phyloP scores from a whole-genome alignment of 2,888 invertebrate genomes.

The Erebia epiphron region DNA sequence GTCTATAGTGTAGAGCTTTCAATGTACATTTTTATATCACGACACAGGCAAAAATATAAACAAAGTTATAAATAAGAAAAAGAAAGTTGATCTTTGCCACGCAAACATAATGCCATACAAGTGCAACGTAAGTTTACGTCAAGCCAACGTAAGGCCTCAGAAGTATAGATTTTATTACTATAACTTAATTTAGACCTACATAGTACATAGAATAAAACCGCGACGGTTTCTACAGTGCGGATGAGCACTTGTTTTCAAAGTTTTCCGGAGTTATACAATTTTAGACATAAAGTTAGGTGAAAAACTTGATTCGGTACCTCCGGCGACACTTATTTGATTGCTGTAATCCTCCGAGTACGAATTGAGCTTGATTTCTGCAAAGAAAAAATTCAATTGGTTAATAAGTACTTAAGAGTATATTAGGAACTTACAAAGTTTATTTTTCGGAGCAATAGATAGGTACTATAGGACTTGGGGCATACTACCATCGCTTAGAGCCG shows the following conservation, averaged over 20 bases:
- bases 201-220: neutral
- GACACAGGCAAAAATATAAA: too few species aligned
- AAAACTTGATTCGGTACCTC: conserved; percentile 62
- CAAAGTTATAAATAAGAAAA: too few species aligned
- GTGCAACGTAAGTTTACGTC: too few species aligned
- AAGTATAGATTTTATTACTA: too few species aligned
- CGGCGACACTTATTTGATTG: conserved; percentile 83
- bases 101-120: too few species aligned
- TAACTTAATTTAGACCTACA: too few species aligned
- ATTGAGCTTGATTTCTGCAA: conserved; percentile 81
- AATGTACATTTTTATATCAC: too few species aligned
- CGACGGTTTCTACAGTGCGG: neutral
- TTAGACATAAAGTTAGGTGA: conserved; percentile 36
- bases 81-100: too few species aligned
- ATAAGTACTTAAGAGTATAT: neutral
- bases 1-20: too few species aligned
- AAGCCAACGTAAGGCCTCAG: too few species aligned
- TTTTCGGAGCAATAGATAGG: neutral
- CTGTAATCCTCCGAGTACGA: conserved; percentile 78
- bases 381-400: conserved; percentile 42
- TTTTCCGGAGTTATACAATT: conserved; percentile 38
- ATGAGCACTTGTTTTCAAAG: conserved; percentile 16
- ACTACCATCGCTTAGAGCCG: too few species aligned
- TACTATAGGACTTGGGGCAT: too few species aligned
- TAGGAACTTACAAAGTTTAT: neutral